Conservation (phyloP, 2,888 invertebrate genomes). For the Tenthredo notha region DNA sequence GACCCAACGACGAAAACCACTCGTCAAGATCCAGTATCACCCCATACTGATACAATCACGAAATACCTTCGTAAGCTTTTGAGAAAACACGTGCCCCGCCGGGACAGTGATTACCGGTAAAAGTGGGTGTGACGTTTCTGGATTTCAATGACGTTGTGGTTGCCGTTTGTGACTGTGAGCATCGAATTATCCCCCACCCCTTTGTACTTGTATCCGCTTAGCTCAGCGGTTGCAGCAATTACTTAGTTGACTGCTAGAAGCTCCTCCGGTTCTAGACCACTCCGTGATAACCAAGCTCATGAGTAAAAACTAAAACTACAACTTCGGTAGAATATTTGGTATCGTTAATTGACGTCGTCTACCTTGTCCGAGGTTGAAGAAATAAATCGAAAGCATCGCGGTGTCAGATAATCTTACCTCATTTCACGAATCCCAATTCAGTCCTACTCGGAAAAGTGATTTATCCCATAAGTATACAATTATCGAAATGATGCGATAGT, state of each 20-base stretch:
- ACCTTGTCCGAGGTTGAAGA: background rate
- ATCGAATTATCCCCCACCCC: constrained; percentile 61
- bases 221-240: constrained; percentile 59
- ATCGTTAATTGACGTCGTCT: background rate
- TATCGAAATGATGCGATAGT: background rate
- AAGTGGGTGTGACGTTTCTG: constrained; percentile 50
- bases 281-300: constrained; percentile 48
- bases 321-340: background rate
- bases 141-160: constrained; percentile 40
- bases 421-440: background rate
- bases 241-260: constrained; percentile 60
- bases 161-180: constrained; percentile 57
- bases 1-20: background rate
- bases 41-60: background rate
- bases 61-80: constrained; percentile 4
- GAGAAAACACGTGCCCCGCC: constrained; percentile 5
- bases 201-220: constrained; percentile 62
- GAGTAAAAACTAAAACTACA: background rate
- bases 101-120: background rate
- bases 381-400: background rate
- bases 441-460: background rate
- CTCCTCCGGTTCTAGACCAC: constrained; percentile 64
- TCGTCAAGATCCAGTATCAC: background rate
- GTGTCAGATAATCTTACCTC: background rate
- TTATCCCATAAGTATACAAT: background rate